Evolutionary conservation across 2,113 vertebrate genomes (phyloP).

Genomic region (Irena cyanogastra): DNA sequence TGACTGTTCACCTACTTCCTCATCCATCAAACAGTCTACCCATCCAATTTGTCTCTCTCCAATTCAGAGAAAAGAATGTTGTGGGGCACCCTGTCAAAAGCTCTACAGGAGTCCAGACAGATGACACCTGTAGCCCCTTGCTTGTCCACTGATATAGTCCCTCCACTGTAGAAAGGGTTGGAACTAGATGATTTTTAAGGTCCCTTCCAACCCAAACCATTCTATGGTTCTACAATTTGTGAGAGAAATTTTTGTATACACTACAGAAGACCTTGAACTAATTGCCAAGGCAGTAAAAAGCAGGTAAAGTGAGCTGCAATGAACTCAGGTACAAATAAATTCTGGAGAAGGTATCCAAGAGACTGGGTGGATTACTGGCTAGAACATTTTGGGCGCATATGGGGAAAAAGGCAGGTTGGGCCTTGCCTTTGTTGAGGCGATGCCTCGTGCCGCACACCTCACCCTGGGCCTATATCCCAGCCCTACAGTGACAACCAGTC

Average conservation of each 20-base stretch:
- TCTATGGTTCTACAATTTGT: not conserved
- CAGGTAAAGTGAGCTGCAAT: not conserved
- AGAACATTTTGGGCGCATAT: fast-evolving
- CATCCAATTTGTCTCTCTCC: not conserved
- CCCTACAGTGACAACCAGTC: not conserved
- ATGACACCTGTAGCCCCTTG: not conserved
- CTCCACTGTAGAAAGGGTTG: not conserved
- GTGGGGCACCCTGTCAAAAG: not conserved
- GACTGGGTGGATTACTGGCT: not conserved
- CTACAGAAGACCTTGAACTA: not conserved
- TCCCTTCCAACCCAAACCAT: not conserved
- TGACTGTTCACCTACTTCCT: not conserved
- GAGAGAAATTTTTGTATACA: not conserved
- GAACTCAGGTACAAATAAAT: not conserved
- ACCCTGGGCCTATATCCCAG: fast-evolving
- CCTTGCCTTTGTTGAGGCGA: not conserved
- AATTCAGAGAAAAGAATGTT: not conserved
- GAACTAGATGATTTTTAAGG: not conserved
- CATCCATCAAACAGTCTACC: not conserved
- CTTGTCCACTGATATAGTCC: not conserved
- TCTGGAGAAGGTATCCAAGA: not conserved
- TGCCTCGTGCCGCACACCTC: fast-evolving
- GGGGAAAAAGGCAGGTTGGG: not conserved
- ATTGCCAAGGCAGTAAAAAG: not conserved
- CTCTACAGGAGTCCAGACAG: not conserved